phyloP scores from a whole-genome alignment of 2,113 vertebrate genomes.

The Serranochromis macrocephalus region DNA sequence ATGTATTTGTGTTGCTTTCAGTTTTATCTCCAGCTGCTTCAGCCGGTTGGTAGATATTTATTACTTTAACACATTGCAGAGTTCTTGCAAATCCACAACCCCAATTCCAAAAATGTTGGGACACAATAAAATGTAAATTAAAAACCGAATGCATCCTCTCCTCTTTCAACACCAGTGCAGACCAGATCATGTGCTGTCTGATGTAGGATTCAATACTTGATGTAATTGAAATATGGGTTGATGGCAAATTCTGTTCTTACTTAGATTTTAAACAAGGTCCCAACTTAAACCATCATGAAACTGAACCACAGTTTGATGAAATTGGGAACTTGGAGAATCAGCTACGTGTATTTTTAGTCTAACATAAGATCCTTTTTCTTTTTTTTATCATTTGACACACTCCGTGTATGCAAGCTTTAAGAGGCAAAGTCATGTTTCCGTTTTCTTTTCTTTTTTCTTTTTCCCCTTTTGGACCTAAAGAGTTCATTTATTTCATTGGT shows the following conservation, averaged over 20 bases:
- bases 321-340: background rate
- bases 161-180: background rate
- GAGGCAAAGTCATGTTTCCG: accelerated
- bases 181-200: background rate
- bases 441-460: background rate
- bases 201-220: background rate
- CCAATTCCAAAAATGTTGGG: background rate
- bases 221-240: background rate
- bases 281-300: background rate
- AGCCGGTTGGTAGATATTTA: background rate
- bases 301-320: background rate
- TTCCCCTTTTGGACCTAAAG: background rate
- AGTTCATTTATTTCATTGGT: background rate
- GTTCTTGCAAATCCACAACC: background rate
- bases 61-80: background rate
- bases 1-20: background rate
- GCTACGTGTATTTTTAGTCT: background rate
- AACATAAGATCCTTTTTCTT: background rate
- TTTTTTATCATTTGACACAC: background rate
- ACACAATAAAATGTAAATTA: background rate
- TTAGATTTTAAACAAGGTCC: background rate
- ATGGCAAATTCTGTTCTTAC: background rate
- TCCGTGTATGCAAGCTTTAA: background rate
- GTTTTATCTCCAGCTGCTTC: background rate
- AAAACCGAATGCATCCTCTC: background rate